Evolutionary conservation across 2,113 vertebrate genomes (phyloP).

Genomic region (Larimichthys crocea): DNA sequence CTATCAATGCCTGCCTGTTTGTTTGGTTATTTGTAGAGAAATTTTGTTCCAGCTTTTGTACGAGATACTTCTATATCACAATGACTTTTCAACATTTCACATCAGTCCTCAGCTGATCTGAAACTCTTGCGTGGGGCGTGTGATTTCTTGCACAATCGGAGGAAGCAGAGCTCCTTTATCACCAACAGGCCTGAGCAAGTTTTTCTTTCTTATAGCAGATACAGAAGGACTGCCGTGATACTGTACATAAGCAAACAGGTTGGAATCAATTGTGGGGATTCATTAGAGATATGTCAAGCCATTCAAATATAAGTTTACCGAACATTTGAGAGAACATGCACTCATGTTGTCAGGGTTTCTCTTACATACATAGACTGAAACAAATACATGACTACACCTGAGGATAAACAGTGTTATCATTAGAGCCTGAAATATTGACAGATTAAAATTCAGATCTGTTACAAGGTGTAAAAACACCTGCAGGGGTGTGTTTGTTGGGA

Average conservation of each 20-base stretch:
- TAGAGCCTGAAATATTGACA: constrained; percentile 3
- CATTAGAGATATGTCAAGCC: background rate
- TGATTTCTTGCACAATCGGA: constrained; percentile 75
- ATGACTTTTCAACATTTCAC: constrained; percentile 29
- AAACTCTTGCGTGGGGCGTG: constrained; percentile 48
- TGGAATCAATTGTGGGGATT: constrained; percentile 36
- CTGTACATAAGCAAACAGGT: background rate
- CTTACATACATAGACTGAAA: background rate
- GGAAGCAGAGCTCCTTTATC: constrained; percentile 72
- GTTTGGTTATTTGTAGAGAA: background rate
- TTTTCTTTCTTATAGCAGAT: constrained; percentile 43
- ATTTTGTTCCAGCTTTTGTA: background rate
- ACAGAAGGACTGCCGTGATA: constrained; percentile 23
- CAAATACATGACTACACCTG: background rate
- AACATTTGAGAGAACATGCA: background rate
- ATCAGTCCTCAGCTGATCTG: constrained; percentile 34
- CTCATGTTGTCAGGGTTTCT: constrained; percentile 1
- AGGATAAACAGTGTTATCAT: background rate
- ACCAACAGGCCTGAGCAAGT: constrained; percentile 67
- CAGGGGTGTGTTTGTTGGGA: constrained; percentile 52
- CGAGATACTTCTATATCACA: background rate
- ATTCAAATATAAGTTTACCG: background rate
- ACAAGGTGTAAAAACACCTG: constrained; percentile 22
- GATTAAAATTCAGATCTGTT: constrained; percentile 11
- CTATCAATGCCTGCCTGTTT: background rate